These are phyloP conservation scores for Mnemiopsis leidyi DNA, from an alignment of 37 sponge, comb jelly and placozoan species.

Conservation along the genomic window DNA sequence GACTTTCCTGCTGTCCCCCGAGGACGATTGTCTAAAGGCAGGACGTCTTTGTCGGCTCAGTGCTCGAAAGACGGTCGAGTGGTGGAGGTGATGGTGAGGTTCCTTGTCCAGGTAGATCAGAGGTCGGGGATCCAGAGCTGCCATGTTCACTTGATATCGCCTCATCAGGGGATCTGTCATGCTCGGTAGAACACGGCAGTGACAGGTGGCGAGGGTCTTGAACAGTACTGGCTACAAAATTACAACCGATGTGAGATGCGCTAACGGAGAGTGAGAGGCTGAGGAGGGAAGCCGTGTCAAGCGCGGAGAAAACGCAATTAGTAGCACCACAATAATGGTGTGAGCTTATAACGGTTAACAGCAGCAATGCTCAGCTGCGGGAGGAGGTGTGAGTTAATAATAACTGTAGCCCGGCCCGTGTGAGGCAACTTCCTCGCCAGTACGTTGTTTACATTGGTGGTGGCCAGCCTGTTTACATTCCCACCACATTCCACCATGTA, in stretches of 20 bases:
- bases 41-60: neutral
- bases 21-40: neutral
- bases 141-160: constrained; percentile 31
- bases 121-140: constrained; percentile 7
- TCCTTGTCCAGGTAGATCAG: neutral
- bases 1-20: neutral
- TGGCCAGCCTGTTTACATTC: neutral
- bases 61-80: neutral
- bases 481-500: neutral
- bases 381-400: neutral
- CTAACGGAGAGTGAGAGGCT: neutral
- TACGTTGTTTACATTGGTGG: neutral
- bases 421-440: neutral
- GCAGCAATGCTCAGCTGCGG: neutral
- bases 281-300: neutral
- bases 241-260: too few relatives aligned
- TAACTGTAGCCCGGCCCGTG: neutral
- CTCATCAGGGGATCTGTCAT: constrained; percentile 32
- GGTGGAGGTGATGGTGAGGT: neutral
- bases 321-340: neutral
- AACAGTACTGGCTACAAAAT: too few relatives aligned
- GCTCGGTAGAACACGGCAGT: neutral
- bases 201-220: neutral
- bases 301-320: neutral
- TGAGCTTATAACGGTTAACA: neutral